Percentiles rank a stretch among this genome's conserved stretches.
These are phyloP conservation scores for Microtus pennsylvanicus DNA, from an alignment of 2,113 vertebrate genomes.

Conservation along the genomic window DNA sequence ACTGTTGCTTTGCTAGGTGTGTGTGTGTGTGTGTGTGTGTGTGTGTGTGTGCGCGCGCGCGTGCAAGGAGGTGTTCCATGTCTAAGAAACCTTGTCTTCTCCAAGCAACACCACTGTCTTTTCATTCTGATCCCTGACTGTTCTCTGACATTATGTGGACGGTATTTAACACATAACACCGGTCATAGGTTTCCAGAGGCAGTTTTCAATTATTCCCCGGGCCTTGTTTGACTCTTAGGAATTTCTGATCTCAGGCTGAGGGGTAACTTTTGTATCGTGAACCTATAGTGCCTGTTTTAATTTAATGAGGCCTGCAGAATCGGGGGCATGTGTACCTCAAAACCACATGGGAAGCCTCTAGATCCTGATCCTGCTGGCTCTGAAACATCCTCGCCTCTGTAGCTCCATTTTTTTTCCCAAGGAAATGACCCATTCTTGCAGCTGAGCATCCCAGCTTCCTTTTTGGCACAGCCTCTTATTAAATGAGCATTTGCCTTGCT, in stretches of 20 bases:
- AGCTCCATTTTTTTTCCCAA: background rate
- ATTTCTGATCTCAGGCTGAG: slow-evolving; percentile 9
- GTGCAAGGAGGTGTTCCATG: background rate
- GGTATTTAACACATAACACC: background rate
- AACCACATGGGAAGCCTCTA: background rate
- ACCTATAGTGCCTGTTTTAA: background rate
- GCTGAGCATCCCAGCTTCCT: background rate
- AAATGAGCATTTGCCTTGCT: slow-evolving; percentile 22
- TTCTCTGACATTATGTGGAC: background rate
- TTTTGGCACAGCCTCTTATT: slow-evolving; percentile 6
- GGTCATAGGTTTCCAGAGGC: background rate
- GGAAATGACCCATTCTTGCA: slow-evolving; percentile 52
- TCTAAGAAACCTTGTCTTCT: background rate
- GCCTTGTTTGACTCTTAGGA: slow-evolving; percentile 12
- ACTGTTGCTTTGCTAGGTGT: background rate
- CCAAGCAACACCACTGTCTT: background rate
- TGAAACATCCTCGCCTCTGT: background rate
- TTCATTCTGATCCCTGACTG: background rate
- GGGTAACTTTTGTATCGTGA: background rate
- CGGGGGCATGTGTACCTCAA: background rate
- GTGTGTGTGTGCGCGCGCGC: too few species aligned
- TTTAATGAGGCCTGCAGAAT: background rate
- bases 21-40: too few species aligned
- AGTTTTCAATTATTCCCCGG: background rate
- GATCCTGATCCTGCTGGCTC: background rate